Evolutionary conservation across 1,140 invertebrate species (phyloP).

Genomic region (Gonatopus flavifemur): DNA sequence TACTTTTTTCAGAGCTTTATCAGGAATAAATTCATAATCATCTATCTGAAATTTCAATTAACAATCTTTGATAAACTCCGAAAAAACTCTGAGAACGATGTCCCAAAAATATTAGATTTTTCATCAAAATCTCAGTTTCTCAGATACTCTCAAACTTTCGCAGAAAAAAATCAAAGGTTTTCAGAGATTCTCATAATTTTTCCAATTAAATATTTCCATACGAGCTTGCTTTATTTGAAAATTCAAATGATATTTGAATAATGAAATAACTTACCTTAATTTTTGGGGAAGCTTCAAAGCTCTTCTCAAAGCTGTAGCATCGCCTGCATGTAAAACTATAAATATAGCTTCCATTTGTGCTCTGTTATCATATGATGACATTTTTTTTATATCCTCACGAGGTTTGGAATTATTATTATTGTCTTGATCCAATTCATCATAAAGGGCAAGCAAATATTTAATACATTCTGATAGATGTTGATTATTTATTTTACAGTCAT

Average conservation of each 20-base stretch:
- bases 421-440: constrained; percentile 55
- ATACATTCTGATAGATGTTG: constrained; percentile 65
- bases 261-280: constrained; percentile 35
- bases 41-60: too few species aligned
- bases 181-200: too few species aligned
- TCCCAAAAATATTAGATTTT: too few species aligned
- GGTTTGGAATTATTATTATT: constrained; percentile 9
- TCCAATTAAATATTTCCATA: too few species aligned
- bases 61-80: too few species aligned
- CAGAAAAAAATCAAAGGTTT: too few species aligned
- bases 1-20: too few species aligned
- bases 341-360: constrained; percentile 61
- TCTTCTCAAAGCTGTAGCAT: constrained; percentile 56
- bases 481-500: constrained; percentile 63
- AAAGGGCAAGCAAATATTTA: constrained; percentile 59
- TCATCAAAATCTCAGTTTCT: too few species aligned
- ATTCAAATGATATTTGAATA: neutral
- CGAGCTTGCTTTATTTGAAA: neutral
- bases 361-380: constrained; percentile 34
- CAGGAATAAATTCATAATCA: too few species aligned
- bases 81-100: too few species aligned
- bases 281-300: constrained; percentile 46
- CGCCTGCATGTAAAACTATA: constrained; percentile 62
- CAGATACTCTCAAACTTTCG: too few species aligned
- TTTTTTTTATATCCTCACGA: constrained; percentile 14